phyloP scores from a whole-genome alignment of 1,140 invertebrate species.

The Drosophila miranda region DNA sequence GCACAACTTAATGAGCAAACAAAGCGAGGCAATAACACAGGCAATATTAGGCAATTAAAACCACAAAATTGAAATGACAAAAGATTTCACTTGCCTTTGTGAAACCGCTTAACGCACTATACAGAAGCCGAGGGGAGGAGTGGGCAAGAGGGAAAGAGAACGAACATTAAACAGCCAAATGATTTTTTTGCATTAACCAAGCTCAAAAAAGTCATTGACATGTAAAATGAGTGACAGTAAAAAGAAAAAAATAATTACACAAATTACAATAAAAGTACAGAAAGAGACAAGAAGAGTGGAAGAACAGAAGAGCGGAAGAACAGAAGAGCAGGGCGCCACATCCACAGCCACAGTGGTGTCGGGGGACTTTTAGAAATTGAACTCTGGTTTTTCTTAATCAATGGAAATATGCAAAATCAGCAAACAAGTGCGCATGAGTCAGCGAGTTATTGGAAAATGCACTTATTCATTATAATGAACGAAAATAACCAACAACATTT shows the following conservation, averaged over 20 bases:
- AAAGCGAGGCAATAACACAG: constrained; percentile 53
- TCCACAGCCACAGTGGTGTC: not conserved
- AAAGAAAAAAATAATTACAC: constrained; percentile 29
- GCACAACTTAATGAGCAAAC: constrained; percentile 66
- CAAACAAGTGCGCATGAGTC: constrained; percentile 58
- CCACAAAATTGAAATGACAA: constrained; percentile 66
- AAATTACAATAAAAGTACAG: constrained; percentile 43
- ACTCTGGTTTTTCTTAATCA: constrained; percentile 22
- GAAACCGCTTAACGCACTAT: constrained; percentile 19
- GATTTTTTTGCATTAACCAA: no score
- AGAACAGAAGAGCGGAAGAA: not conserved
- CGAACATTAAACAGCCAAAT: constrained; percentile 24
- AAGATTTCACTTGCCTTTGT: constrained; percentile 57
- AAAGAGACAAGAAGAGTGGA: constrained; percentile 10
- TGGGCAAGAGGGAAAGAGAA: constrained; percentile 14
- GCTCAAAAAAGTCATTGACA: constrained; percentile 71
- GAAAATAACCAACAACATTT: constrained; percentile 4
- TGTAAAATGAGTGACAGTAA: constrained; percentile 53
- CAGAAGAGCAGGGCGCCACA: not conserved
- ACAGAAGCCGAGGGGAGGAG: not conserved
- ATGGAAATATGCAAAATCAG: constrained; percentile 25
- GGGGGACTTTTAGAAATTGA: constrained; percentile 9
- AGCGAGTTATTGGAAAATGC: constrained; percentile 37
- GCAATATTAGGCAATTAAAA: constrained; percentile 66
- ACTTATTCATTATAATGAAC: constrained; percentile 31